Evolutionary conservation across 2,113 vertebrate species (phyloP).

Genomic region (Charadrius vociferus): DNA sequence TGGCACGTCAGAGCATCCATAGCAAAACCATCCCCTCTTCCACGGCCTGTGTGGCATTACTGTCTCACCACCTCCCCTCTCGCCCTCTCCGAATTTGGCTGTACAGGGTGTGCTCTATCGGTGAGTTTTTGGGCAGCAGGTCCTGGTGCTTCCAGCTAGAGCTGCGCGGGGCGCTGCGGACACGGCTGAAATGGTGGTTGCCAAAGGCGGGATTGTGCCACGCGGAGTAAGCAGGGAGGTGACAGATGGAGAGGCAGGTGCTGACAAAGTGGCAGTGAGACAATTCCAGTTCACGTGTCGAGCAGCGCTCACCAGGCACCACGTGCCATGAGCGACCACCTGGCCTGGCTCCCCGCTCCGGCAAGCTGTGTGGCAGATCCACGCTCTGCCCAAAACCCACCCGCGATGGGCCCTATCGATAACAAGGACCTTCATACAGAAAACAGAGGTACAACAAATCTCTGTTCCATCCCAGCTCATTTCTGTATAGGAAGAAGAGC

Average conservation of each 20-base stretch:
- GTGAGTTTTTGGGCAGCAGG: background rate
- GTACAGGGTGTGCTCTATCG: background rate
- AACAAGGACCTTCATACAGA: background rate
- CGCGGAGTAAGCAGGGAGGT: background rate
- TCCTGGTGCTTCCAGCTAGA: background rate
- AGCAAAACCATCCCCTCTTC: background rate
- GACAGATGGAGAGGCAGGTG: conserved; percentile 18
- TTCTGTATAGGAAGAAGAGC: background rate
- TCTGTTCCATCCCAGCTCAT: background rate
- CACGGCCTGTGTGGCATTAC: background rate
- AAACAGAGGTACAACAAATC: background rate
- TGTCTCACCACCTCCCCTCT: background rate
- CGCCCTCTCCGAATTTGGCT: rapidly evolving
- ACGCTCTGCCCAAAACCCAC: background rate
- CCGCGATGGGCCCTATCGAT: rapidly evolving
- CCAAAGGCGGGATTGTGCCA: background rate
- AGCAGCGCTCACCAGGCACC: rapidly evolving
- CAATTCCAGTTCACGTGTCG: rapidly evolving
- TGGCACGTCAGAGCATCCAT: background rate
- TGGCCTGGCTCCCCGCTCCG: background rate
- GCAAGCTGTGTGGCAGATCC: background rate
- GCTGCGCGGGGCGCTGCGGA: background rate
- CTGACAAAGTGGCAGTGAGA: background rate
- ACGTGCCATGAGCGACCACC: background rate
- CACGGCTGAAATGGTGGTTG: rapidly evolving